Base-by-base conservation (phyloP, 2,888 invertebrate species). In the Phania funesta region DNA sequence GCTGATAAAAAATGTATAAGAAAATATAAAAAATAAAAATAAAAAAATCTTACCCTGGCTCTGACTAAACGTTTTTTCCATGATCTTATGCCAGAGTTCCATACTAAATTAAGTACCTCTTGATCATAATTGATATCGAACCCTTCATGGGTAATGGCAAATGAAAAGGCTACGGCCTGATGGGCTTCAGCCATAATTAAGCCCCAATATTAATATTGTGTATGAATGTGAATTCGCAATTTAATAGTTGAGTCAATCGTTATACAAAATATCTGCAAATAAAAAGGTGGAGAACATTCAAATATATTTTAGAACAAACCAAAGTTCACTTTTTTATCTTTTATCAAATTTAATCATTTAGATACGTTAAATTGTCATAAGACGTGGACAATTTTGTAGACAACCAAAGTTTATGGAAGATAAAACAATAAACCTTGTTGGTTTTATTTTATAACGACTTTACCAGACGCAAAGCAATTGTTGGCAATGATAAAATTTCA, bases 71-170 rank as follows among this genome's bases (percentile, higher is more conserved):
- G 93, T 89, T 98, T 98, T 90, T 97, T 98, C 97, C 98, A 99
- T 0, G 99, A 98, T 56, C 99, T 93, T 6, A 98, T 91, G 52
- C 99, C 99, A 24, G 98, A 98, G 87, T 96, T 94, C 97, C 98
- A 98, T 56, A 99, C 97, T 58, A 99, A 94, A 89, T 97, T 95
- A 11, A 99, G 93, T 6, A 99, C 98, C 92, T 99, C 99, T 78
- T 97, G 94, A 90, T 99, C 99, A 90, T 99, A 98, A 91, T 99
- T 97, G 67, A 99, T 97, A 89, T 98, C 97, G 93, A 99, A 97
- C 85, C 99, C 99, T 90, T 99, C 99, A 90, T 99, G 99, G 83
- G 98, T 98, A 87, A 99, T 97, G 58, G 97, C 94, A 92, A 99
- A 99, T 70, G 98, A 97, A 91, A 99, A 99, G 83, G 98, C 99